phyloP scores from a whole-genome alignment of 2,888 invertebrate species.

The Mycalesis mineus region DNA sequence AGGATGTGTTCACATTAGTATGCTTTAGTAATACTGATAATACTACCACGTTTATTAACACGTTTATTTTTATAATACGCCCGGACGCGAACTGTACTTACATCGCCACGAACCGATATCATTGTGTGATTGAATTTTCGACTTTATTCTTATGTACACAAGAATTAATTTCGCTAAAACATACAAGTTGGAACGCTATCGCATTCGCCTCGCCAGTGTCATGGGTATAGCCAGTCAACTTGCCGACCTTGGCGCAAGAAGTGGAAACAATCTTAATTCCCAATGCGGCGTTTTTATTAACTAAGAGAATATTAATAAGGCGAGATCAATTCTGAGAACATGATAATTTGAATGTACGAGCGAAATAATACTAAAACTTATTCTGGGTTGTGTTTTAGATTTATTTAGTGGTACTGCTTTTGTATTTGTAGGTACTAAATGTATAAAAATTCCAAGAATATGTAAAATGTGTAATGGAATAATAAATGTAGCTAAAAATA shows the following conservation, averaged over 20 bases:
- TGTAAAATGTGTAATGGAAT: too few species aligned
- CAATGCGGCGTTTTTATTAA: conserved; percentile 55
- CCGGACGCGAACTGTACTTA: neutral
- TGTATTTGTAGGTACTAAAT: neutral
- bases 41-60: too few species aligned
- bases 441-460: too few species aligned
- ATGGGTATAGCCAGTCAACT: conserved; percentile 57
- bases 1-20: too few species aligned
- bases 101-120: neutral
- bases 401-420: neutral
- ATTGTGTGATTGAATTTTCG: conserved; percentile 1
- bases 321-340: conserved; percentile 44
- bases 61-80: too few species aligned
- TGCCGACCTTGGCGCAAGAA: conserved; percentile 73
- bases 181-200: conserved; percentile 3
- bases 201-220: conserved; percentile 10
- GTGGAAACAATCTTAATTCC: conserved; percentile 66
- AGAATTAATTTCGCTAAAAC: conserved; percentile 7
- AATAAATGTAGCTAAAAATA: too few species aligned
- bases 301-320: conserved; percentile 59
- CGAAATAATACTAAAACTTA: conserved; percentile 1
- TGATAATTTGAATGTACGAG: conserved; percentile 13
- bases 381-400: neutral
- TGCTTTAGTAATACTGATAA: too few species aligned
- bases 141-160: neutral